Evolutionary conservation across 1,140 invertebrate species (phyloP).

Genomic region (Ptiloglossa arizonensis): DNA sequence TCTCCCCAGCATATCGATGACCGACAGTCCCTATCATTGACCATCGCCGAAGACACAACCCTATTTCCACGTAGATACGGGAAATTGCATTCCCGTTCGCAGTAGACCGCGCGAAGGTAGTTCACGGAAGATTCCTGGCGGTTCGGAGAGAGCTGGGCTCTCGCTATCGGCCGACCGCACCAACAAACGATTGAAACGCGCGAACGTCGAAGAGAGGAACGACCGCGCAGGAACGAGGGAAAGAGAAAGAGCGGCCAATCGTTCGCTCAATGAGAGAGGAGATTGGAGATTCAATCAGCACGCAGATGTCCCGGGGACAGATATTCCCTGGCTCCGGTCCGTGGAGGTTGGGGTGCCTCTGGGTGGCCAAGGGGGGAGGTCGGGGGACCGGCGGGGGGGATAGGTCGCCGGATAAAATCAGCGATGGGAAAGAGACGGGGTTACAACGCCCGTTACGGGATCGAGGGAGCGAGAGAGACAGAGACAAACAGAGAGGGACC

Average conservation of each 20-base stretch:
- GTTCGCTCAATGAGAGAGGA: constrained; percentile 79
- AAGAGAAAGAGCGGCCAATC: constrained; percentile 75
- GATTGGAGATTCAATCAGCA: constrained; percentile 82
- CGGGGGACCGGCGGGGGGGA: constrained; percentile 52
- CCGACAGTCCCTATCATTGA: no score
- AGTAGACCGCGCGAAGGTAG: constrained; percentile 21
- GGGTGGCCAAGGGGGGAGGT: constrained; percentile 44
- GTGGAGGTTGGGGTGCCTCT: constrained; percentile 66
- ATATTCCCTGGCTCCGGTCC: constrained; percentile 79
- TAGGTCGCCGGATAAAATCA: constrained; percentile 59
- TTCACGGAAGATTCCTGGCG: not conserved
- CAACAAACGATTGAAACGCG: constrained; percentile 46
- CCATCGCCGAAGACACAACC: no score
- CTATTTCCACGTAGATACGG: no score
- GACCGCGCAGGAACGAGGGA: not conserved
- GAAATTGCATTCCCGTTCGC: constrained; percentile 32
- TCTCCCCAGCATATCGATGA: no score
- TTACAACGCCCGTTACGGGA: no score
- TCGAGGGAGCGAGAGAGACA: constrained; percentile 21
- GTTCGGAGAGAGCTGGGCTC: constrained; percentile 6
- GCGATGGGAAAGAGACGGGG: constrained; percentile 44
- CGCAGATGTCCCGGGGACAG: constrained; percentile 82
- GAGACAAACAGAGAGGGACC: constrained; percentile 26
- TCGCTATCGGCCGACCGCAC: constrained; percentile 7
- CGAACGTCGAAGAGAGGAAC: constrained; percentile 25